A percentile compares a stretch with the other conserved stretches of the same genome.
Conservation (phyloP, 2,113 vertebrate species). For the Oenanthe oenanthe region DNA sequence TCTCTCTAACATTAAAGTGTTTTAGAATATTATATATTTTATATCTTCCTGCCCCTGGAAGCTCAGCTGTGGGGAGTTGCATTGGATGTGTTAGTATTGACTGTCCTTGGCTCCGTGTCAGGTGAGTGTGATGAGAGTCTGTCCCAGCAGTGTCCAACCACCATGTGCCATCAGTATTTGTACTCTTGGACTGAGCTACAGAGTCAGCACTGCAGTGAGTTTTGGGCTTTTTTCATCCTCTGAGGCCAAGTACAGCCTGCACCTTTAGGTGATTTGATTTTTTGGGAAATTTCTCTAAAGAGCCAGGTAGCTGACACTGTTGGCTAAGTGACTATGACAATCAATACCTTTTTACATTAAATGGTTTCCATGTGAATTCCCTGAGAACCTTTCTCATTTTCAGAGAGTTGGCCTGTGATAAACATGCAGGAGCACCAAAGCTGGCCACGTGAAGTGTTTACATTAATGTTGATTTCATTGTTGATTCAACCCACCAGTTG, state of each 20-base stretch:
- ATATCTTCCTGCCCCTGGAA: not conserved
- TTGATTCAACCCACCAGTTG: not conserved
- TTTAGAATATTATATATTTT: not conserved
- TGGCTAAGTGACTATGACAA: not conserved
- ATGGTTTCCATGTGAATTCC: not conserved
- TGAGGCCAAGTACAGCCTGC: not conserved
- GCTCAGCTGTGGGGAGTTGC: fast-evolving
- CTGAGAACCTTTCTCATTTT: not conserved
- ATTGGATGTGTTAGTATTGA: fast-evolving
- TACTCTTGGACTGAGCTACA: not conserved
- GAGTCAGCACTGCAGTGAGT: not conserved
- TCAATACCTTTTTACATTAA: not conserved
- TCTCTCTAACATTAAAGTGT: not conserved
- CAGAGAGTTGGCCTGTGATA: not conserved
- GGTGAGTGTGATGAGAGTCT: not conserved
- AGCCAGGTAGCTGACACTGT: not conserved
- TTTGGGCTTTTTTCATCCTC: not conserved
- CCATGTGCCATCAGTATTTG: not conserved
- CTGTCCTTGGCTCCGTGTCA: fast-evolving
- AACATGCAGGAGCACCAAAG: not conserved
- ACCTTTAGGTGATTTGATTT: not conserved
- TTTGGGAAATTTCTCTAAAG: not conserved
- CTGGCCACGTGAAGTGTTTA: not conserved
- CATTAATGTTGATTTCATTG: not conserved
- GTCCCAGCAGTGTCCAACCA: not conserved